Percentiles rank a stretch among this genome's conserved stretches.
These are phyloP conservation scores for Limnephilus auricula DNA, from an alignment of 2,888 invertebrate species.

Conservation along the genomic window DNA sequence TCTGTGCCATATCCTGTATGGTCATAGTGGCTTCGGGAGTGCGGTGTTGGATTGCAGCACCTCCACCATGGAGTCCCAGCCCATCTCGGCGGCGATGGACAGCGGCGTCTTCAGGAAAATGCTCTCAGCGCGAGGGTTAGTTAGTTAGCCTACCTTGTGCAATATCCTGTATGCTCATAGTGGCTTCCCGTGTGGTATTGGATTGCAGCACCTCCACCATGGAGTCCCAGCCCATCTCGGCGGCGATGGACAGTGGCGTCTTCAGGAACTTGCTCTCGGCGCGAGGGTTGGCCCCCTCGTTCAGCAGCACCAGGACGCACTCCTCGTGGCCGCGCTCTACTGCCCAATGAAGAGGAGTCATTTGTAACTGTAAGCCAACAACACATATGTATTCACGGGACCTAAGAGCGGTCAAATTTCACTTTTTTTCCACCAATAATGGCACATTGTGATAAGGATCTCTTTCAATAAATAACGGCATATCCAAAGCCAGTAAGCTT, in stretches of 20 bases:
- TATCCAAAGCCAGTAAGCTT: neutral
- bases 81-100: constrained; percentile 82
- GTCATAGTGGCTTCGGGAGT: constrained; percentile 66
- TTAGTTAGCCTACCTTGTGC: constrained; percentile 19
- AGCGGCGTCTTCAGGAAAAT: constrained; percentile 86
- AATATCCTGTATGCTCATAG: constrained; percentile 67
- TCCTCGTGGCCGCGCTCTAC: constrained; percentile 87
- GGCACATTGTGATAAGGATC: neutral
- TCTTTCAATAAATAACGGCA: neutral
- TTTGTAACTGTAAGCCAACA: constrained; percentile 80
- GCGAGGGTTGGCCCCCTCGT: constrained; percentile 84
- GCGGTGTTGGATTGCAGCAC: constrained; percentile 75
- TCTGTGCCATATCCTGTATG: constrained; percentile 58
- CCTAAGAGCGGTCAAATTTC: neutral
- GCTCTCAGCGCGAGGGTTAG: constrained; percentile 79
- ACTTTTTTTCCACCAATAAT: neutral
- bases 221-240: constrained; percentile 81
- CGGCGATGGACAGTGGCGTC: constrained; percentile 82
- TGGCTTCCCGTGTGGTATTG: constrained; percentile 66
- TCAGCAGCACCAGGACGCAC: constrained; percentile 83
- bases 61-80: constrained; percentile 79
- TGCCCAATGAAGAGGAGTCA: constrained; percentile 98
- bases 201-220: constrained; percentile 79
- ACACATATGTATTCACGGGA: neutral
- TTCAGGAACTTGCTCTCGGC: constrained; percentile 85